Base-by-base conservation (phyloP, 2,797 vertebrate genomes). In the Eleutherodactylus coqui region DNA sequence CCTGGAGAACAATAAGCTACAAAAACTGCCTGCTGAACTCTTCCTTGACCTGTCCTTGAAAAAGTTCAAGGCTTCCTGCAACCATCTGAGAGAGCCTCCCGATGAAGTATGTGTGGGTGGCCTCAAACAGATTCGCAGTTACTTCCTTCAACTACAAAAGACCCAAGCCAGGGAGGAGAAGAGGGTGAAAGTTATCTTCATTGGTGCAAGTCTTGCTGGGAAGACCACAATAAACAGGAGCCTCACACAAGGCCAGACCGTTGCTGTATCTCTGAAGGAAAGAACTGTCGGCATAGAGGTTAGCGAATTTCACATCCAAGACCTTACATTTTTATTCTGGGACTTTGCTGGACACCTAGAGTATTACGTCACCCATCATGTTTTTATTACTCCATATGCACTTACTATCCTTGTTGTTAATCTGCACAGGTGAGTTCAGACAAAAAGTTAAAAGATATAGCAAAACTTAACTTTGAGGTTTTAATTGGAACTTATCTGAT, bases 271-370 rank as follows among this genome's bases (percentile, higher is more conserved):
- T 5, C 75, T 86, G 58, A 91, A 91, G 24, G 93, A 94, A 64
- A 85, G 91, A 45, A 96, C 93, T 0, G 91, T 93, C 36, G 94
- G 94, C 4, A 96, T 94, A 43, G 94, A 96, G 78, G 95, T 96
- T 88, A 94, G 90, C 0, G 86, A 95, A 79, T 92, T 95, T 81
- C 89, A 36, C 3, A 86, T 89, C 0, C 19, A 93, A 64, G 93
- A 92, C n/a, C 90, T 96, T 84, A 90, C 88, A 0, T 95, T 96
- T 88, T 91, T 95, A 16, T 93, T 94, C 89, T 96, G 95, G 95
- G 95, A 96, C 84, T 96, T 96, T 21, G 94, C 94, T 0, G 95
- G 94, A 38, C 95, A 96, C 69, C 88, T 94, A 85, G 94, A 95
- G 82, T 96, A 95, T 87, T 96, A 95, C 86, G 55, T 94, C 85